phyloP scores from a whole-genome alignment of 2,888 invertebrate species.

The Sminthurides aquaticus region DNA sequence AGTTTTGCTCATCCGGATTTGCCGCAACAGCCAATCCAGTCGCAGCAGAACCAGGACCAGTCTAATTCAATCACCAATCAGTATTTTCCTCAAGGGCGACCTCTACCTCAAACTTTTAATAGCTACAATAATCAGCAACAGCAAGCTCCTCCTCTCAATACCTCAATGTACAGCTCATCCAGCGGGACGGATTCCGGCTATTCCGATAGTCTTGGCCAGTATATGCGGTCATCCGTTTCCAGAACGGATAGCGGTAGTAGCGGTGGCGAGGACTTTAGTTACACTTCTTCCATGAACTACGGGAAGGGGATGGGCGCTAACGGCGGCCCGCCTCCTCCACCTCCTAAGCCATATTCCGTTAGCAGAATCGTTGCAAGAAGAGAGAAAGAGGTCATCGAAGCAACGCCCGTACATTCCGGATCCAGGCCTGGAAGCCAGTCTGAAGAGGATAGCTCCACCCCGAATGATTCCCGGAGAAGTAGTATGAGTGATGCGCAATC shows the following conservation, averaged over 20 bases:
- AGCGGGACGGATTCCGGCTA: constrained; percentile 3
- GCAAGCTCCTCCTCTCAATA: background rate
- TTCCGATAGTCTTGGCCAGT: background rate
- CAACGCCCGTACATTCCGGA: background rate
- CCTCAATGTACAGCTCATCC: background rate
- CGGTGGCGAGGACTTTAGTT: background rate
- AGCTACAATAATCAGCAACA: constrained; percentile 1
- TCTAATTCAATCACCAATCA: constrained; percentile 6
- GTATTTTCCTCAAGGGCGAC: background rate
- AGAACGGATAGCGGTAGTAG: constrained; percentile 9
- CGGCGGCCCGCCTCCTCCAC: constrained; percentile 35
- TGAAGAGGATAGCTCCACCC: constrained; percentile 13
- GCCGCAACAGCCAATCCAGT: constrained; percentile 9
- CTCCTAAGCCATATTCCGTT: constrained; percentile 37
- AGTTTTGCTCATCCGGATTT: constrained; percentile 21
- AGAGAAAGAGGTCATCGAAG: constrained; percentile 11
- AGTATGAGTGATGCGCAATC: background rate
- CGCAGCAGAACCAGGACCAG: constrained; percentile 7
- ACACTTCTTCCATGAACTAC: background rate
- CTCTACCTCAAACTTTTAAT: background rate
- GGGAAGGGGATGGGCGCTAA: background rate
- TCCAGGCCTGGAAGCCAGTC: constrained; percentile 15
- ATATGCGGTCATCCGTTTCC: background rate
- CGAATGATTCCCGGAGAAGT: constrained; percentile 6
- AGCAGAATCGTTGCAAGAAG: background rate